phyloP scores from a whole-genome alignment of 2,888 invertebrate species.

The Myathropa florea region DNA sequence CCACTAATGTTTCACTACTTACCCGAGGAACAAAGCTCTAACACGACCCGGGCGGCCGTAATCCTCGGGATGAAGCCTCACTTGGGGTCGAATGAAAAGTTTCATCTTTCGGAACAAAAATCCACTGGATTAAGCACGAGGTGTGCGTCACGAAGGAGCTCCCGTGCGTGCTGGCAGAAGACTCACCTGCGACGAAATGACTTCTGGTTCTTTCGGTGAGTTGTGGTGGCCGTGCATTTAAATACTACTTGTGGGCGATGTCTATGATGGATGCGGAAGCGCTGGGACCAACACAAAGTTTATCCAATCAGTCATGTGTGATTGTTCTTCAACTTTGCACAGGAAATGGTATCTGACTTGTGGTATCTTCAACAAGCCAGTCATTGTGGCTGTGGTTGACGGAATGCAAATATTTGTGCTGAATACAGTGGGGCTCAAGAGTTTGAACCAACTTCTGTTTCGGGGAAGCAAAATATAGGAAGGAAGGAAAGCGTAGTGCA shows the following conservation, averaged over 20 bases:
- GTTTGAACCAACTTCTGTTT: neutral
- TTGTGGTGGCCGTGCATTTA: neutral
- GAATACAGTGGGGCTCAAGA: neutral
- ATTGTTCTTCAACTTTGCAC: neutral
- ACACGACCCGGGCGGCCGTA: conserved; percentile 49
- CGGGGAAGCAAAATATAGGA: neutral
- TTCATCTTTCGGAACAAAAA: conserved; percentile 32
- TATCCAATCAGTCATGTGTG: conserved; percentile 51
- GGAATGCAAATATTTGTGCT: conserved; percentile 3
- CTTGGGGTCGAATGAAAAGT: conserved; percentile 57
- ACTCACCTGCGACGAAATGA: conserved; percentile 17
- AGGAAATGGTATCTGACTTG: conserved; percentile 8
- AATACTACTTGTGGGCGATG: neutral
- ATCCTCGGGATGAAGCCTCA: conserved; percentile 57
- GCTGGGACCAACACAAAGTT: conserved; percentile 29
- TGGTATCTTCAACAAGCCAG: neutral
- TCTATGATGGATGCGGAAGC: conserved; percentile 14
- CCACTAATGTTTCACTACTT: conserved; percentile 67
- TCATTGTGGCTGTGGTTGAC: neutral
- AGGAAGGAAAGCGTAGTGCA: too few relatives aligned
- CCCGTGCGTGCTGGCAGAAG: neutral
- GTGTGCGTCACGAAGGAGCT: neutral
- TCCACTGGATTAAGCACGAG: conserved; percentile 35
- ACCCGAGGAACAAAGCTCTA: conserved; percentile 56
- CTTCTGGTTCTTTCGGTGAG: neutral